Evolutionary conservation across 1,140 invertebrate genomes (phyloP).

Genomic region (Anastrepha obliqua): DNA sequence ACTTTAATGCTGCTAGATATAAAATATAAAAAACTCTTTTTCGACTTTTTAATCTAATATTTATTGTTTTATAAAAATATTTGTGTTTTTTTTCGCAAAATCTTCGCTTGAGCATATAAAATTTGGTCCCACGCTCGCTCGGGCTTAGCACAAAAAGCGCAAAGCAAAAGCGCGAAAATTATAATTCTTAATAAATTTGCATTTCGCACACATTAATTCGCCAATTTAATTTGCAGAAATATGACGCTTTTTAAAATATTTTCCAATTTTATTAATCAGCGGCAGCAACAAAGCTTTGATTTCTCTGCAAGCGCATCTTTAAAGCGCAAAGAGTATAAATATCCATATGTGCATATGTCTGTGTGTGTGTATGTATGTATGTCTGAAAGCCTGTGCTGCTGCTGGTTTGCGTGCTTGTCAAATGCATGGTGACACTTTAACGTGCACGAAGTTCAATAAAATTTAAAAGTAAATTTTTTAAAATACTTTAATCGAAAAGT

Average conservation of each 20-base stretch:
- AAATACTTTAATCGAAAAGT: neutral
- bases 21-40: too few species aligned
- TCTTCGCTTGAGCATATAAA: neutral
- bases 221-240: neutral
- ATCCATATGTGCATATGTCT: neutral
- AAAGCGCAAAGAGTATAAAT: neutral
- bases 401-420: too few species aligned
- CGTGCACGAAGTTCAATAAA: neutral
- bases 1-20: too few species aligned
- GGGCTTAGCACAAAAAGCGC: neutral
- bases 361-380: neutral
- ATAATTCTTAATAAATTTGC: neutral
- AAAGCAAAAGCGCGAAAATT: neutral
- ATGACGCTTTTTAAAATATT: neutral
- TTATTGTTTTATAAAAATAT: neutral
- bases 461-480: conserved; percentile 1
- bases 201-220: neutral
- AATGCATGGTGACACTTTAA: neutral
- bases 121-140: neutral
- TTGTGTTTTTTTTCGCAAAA: neutral
- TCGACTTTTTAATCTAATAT: neutral
- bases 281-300: neutral
- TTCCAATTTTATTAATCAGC: neutral
- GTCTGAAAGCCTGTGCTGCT: too few species aligned
- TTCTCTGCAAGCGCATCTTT: neutral